Percentiles rank a stretch among this genome's conserved stretches.
phyloP scores from a whole-genome alignment of 2,797 vertebrate genomes.

The Erpetoichthys calabaricus region DNA sequence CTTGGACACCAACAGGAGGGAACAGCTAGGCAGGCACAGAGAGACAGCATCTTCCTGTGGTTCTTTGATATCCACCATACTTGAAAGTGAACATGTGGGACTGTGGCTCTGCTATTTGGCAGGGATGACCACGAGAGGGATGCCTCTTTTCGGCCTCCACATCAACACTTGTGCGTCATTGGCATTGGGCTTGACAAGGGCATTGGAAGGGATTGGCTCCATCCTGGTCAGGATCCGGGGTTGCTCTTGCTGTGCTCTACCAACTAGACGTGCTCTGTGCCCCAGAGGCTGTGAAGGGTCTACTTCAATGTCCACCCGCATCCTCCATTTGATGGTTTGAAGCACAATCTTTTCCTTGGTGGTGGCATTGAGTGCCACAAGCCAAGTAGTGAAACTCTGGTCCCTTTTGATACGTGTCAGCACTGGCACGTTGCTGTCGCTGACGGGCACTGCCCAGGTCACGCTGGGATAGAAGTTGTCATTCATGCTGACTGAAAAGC shows the following conservation, averaged over 20 bases:
- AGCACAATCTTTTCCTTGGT: slow-evolving; percentile 86
- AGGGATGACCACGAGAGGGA: slow-evolving; percentile 82
- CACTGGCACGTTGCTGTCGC: slow-evolving; percentile 81
- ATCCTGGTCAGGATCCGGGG: slow-evolving; percentile 82
- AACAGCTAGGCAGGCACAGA: too few relatives aligned
- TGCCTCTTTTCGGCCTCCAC: slow-evolving; percentile 90
- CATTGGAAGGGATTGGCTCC: slow-evolving; percentile 84
- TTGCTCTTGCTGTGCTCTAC: slow-evolving; percentile 86
- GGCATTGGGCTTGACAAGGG: slow-evolving; percentile 88
- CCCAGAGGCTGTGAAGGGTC: slow-evolving; percentile 80
- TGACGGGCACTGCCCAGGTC: slow-evolving; percentile 94
- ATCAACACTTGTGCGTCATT: slow-evolving; percentile 96
- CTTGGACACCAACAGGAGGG: too few relatives aligned
- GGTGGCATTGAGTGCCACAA: slow-evolving; percentile 89
- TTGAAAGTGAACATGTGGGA: too few relatives aligned
- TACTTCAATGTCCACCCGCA: slow-evolving; percentile 86
- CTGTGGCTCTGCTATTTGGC: slow-evolving; percentile 60
- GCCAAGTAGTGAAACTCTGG: slow-evolving; percentile 97
- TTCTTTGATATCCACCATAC: too few relatives aligned
- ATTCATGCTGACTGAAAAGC: slow-evolving; percentile 94
- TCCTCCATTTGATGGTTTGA: slow-evolving; percentile 95
- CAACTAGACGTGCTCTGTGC: slow-evolving; percentile 73
- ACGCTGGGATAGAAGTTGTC: slow-evolving; percentile 98
- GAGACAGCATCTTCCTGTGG: too few relatives aligned
- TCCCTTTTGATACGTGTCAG: slow-evolving; percentile 90